Percentiles rank a stretch among this genome's conserved stretches.
Evolutionary conservation across 2,113 vertebrate genomes (phyloP).

Genomic region (Alexandromys fortis): DNA sequence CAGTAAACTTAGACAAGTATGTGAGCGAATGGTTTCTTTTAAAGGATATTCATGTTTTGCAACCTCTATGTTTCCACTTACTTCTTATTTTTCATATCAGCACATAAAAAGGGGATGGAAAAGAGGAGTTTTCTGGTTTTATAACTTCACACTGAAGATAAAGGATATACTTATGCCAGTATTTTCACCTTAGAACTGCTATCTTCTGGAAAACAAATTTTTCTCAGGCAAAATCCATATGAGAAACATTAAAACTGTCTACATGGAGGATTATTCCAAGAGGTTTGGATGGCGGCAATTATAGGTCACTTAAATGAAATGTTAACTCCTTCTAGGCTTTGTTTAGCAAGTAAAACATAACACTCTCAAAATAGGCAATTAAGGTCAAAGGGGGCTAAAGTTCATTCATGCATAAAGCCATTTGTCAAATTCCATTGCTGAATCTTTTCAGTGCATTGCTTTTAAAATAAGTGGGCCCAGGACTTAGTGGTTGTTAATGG

Average conservation of each 20-base stretch:
- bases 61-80: constrained; percentile 19
- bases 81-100: not conserved
- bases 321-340: constrained; percentile 64
- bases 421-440: constrained; percentile 67
- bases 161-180: not conserved
- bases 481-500: constrained; percentile 52
- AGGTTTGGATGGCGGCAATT: constrained; percentile 21
- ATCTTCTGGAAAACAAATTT: not conserved
- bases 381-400: constrained; percentile 55
- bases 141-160: constrained; percentile 17
- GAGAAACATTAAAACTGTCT: not conserved
- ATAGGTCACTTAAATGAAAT: not conserved
- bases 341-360: constrained; percentile 66
- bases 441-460: constrained; percentile 61
- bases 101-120: not conserved
- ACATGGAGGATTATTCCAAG: not conserved
- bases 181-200: not conserved
- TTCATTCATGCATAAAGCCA: constrained; percentile 47
- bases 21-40: not conserved
- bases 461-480: constrained; percentile 65
- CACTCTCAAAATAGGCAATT: constrained; percentile 30
- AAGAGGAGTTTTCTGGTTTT: constrained; percentile 19
- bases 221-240: not conserved
- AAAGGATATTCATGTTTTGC: not conserved
- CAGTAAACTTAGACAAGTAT: not conserved